Percentiles rank a stretch among this genome's conserved stretches.
Evolutionary conservation across 2,797 vertebrate genomes (phyloP).

Genomic region (Acanthopagrus latus): DNA sequence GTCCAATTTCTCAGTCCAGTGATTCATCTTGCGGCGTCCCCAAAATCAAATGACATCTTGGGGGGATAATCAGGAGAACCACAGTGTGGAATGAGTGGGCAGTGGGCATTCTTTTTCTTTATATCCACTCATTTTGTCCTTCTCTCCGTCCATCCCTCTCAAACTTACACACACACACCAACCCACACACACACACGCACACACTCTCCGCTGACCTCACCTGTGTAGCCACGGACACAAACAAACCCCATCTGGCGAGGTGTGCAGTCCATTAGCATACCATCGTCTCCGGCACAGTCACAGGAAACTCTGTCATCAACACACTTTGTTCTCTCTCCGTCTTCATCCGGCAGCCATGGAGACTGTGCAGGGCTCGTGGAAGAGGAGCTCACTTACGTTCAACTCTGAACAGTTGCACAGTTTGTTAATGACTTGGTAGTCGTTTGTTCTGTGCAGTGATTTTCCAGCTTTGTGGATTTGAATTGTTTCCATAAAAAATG

Average conservation of each 20-base stretch:
- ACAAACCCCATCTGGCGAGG: slow-evolving; percentile 77
- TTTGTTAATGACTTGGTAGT: not conserved
- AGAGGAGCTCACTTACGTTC: slow-evolving; percentile 3
- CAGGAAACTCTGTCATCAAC: slow-evolving; percentile 69
- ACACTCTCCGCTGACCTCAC: slow-evolving; percentile 59
- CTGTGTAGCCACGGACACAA: slow-evolving; percentile 63
- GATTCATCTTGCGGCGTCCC: no score
- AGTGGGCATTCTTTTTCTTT: no score
- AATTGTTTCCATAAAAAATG: no score
- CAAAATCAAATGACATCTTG: no score
- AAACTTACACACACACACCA: not conserved
- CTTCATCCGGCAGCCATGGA: slow-evolving; percentile 61
- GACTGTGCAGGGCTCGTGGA: slow-evolving; percentile 23
- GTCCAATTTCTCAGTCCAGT: no score
- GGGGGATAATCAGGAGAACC: no score
- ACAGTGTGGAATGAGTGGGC: no score
- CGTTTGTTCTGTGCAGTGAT: not conserved
- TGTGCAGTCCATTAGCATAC: slow-evolving; percentile 79
- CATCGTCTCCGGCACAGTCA: slow-evolving; percentile 67
- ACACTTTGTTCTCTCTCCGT: slow-evolving; percentile 50
- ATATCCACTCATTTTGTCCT: no score
- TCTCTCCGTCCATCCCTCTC: no score
- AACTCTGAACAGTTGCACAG: slow-evolving; percentile 20
- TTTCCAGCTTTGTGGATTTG: not conserved
- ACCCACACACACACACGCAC: slow-evolving; percentile 14